Percentiles rank a stretch among this genome's conserved stretches.
These are phyloP conservation scores for Megastigmus dorsalis DNA, from an alignment of 2,888 invertebrate genomes.

Conservation along the genomic window DNA sequence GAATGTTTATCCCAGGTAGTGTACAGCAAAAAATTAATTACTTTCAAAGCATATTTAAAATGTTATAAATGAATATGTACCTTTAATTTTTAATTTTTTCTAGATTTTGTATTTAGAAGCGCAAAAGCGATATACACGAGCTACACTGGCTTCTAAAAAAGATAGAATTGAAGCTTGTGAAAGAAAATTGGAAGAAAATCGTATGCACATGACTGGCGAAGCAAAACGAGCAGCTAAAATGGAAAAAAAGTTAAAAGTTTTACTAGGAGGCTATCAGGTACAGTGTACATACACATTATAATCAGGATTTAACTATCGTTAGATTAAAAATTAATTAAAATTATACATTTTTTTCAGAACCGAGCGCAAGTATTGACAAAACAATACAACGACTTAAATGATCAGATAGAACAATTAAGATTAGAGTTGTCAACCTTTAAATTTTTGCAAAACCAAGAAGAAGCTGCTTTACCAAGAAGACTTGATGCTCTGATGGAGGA, in stretches of 20 bases:
- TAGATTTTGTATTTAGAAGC: slow-evolving; percentile 92
- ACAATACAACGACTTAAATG: slow-evolving; percentile 89
- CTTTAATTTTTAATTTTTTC: slow-evolving; percentile 15
- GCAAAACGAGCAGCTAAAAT: slow-evolving; percentile 97
- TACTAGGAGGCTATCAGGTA: slow-evolving; percentile 95
- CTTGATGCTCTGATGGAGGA: slow-evolving; percentile 94
- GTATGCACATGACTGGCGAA: slow-evolving; percentile 96
- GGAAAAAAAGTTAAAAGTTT: slow-evolving; percentile 96
- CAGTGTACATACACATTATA: no score
- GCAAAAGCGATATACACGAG: slow-evolving; percentile 94
- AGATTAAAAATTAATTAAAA: neutral
- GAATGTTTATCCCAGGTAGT: slow-evolving; percentile 95
- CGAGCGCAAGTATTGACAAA: slow-evolving; percentile 90
- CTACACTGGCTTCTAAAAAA: slow-evolving; percentile 95
- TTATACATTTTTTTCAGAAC: slow-evolving; percentile 72
- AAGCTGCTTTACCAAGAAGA: slow-evolving; percentile 91
- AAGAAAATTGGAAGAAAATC: slow-evolving; percentile 92
- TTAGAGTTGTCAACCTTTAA: slow-evolving; percentile 94
- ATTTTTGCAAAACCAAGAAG: slow-evolving; percentile 92
- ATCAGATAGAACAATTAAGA: slow-evolving; percentile 92
- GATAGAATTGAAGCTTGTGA: slow-evolving; percentile 96
- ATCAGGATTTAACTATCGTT: slow-evolving; percentile 5
- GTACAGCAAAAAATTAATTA: no score
- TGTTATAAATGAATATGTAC: no score
- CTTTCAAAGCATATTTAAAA: no score